Evolutionary conservation across 2,888 invertebrate species (phyloP).

Genomic region (Athrips mouffetella): DNA sequence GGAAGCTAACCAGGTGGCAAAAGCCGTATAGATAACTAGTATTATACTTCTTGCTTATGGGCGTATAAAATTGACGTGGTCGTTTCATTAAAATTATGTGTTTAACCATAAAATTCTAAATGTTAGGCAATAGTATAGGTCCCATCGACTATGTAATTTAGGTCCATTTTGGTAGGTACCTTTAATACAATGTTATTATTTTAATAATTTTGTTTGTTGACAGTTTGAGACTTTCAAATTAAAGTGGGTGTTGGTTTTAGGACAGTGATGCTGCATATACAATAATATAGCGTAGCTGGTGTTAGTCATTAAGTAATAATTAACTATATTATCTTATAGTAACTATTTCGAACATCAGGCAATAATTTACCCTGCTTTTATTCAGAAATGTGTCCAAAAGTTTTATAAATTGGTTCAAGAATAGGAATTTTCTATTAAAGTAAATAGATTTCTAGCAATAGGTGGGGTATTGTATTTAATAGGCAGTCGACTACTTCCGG

Average conservation of each 20-base stretch:
- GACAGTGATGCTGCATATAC: not conserved
- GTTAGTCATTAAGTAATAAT: not conserved
- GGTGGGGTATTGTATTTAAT: constrained; percentile 16
- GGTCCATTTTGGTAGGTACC: constrained; percentile 9
- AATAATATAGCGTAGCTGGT: not conserved
- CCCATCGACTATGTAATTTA: constrained; percentile 38
- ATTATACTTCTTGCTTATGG: constrained; percentile 4
- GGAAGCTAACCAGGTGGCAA: not conserved
- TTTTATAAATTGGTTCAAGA: constrained; percentile 61
- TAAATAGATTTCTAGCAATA: constrained; percentile 7
- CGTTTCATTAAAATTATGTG: constrained; percentile 4
- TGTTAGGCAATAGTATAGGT: constrained; percentile 62
- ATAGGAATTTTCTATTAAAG: constrained; percentile 36
- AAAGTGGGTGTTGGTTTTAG: not conserved
- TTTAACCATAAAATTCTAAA: constrained; percentile 42
- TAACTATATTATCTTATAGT: constrained; percentile 44
- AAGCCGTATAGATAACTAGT: too few species aligned
- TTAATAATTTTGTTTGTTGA: not conserved
- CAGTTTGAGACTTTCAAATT: not conserved
- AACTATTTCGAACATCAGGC: constrained; percentile 62
- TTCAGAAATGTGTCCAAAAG: constrained; percentile 59
- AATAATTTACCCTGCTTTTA: constrained; percentile 69
- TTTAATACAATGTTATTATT: not conserved
- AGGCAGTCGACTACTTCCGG: constrained; percentile 3
- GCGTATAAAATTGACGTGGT: constrained; percentile 6